Percentiles rank a stretch among this genome's conserved stretches.
Evolutionary conservation across 1,140 invertebrate genomes (phyloP).

Genomic region (Bombus picipes): DNA sequence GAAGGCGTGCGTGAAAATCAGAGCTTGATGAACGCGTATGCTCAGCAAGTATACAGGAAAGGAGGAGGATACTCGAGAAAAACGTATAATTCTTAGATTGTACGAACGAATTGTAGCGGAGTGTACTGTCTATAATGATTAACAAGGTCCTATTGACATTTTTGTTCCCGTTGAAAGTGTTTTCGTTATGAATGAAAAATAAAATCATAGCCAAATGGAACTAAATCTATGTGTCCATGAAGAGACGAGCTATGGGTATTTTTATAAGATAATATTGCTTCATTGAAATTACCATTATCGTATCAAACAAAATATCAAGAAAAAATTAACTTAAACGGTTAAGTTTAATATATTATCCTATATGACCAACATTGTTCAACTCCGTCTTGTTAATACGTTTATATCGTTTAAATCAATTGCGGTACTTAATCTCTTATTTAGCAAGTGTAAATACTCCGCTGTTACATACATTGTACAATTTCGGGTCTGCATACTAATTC

Average conservation of each 20-base stretch:
- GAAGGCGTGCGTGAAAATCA: not conserved
- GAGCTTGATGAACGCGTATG: not conserved
- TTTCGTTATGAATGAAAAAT: not conserved
- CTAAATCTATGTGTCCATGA: not conserved
- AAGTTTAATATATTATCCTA: not conserved
- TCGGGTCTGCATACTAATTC: too few species aligned
- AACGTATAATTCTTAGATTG: not conserved
- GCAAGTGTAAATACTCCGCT: too few species aligned
- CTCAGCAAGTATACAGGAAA: too few species aligned
- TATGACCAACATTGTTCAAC: not conserved
- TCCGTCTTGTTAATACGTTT: not conserved
- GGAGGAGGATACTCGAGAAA: not conserved
- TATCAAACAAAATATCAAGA: not conserved
- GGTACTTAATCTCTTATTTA: too few species aligned
- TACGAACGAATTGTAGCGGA: not conserved
- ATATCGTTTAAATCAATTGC: too few species aligned
- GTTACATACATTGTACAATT: too few species aligned
- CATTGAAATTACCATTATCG: not conserved
- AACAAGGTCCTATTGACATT: not conserved
- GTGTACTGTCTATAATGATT: not conserved
- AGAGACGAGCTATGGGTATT: not conserved
- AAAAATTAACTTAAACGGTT: not conserved
- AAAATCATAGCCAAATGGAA: not conserved
- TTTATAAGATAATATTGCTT: not conserved
- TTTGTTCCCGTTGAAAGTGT: not conserved